Evolutionary conservation across 2,797 vertebrate genomes (phyloP).

Genomic region (Manis pentadactyla): DNA sequence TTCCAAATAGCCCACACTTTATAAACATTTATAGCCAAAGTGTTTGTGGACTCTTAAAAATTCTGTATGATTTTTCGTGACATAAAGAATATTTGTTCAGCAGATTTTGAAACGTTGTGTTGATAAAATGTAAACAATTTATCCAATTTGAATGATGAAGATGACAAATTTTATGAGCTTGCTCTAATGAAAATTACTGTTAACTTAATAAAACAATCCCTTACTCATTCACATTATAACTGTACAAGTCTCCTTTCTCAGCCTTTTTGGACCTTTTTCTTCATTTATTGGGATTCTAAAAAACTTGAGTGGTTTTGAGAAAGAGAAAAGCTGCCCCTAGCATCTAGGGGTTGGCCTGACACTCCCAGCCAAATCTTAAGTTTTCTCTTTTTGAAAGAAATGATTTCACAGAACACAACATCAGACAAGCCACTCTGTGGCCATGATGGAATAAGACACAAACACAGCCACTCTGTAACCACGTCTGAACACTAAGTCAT

Average conservation of each 20-base stretch:
- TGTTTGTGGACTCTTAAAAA: neutral
- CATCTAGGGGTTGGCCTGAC: too few relatives aligned
- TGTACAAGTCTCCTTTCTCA: neutral
- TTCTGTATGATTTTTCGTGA: neutral
- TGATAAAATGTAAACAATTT: neutral
- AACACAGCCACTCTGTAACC: neutral
- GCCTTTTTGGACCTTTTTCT: neutral
- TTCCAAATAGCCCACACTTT: neutral
- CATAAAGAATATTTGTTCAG: neutral
- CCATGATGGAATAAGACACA: neutral
- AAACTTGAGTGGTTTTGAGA: neutral
- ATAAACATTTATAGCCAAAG: neutral
- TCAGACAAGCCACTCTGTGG: neutral
- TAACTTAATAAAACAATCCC: neutral
- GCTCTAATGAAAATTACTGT: neutral
- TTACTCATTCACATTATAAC: neutral
- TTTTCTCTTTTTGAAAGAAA: neutral
- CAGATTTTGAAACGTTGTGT: neutral
- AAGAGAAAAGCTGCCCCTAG: neutral
- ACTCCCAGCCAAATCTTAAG: neutral
- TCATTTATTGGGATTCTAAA: neutral
- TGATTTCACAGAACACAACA: neutral
- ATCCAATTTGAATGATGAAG: neutral
- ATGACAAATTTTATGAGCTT: neutral
- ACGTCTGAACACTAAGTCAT: neutral